These are phyloP conservation scores for Phoebastria nigripes DNA, from an alignment of 2,797 vertebrate species.

Conservation along the genomic window DNA sequence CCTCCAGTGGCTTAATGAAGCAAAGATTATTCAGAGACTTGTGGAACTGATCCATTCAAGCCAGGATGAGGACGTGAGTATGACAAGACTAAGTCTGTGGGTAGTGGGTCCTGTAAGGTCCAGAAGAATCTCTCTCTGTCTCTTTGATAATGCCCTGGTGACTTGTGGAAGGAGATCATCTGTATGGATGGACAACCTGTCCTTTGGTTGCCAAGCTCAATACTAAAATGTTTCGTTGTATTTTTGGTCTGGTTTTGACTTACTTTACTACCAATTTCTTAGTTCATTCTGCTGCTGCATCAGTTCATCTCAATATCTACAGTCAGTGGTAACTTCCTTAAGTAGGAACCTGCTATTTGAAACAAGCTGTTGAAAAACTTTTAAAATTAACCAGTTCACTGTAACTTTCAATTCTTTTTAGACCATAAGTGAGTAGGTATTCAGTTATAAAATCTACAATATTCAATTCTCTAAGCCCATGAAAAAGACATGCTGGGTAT, in stretches of 20 bases:
- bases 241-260: not conserved
- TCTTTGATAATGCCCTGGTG: fast-evolving
- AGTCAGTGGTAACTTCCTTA: fast-evolving
- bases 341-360: not conserved
- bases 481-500: too few relatives aligned
- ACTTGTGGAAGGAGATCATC: not conserved
- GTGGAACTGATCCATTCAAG: conserved; percentile 89
- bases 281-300: not conserved
- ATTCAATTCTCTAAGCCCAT: not conserved
- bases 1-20: conserved; percentile 91
- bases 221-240: fast-evolving
- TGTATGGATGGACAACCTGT: too few relatives aligned
- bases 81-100: not conserved
- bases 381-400: not conserved
- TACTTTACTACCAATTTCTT: fast-evolving
- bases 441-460: not conserved
- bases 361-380: not conserved
- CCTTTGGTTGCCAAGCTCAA: not conserved
- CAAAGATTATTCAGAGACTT: conserved; percentile 90
- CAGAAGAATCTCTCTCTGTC: not conserved
- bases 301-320: not conserved
- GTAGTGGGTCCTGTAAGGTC: not conserved
- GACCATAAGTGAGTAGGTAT: not conserved
- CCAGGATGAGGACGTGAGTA: conserved; percentile 92
- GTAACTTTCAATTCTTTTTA: not conserved